These are phyloP conservation scores for Rhingia rostrata DNA, from an alignment of 2,888 invertebrate genomes.

Conservation along the genomic window DNA sequence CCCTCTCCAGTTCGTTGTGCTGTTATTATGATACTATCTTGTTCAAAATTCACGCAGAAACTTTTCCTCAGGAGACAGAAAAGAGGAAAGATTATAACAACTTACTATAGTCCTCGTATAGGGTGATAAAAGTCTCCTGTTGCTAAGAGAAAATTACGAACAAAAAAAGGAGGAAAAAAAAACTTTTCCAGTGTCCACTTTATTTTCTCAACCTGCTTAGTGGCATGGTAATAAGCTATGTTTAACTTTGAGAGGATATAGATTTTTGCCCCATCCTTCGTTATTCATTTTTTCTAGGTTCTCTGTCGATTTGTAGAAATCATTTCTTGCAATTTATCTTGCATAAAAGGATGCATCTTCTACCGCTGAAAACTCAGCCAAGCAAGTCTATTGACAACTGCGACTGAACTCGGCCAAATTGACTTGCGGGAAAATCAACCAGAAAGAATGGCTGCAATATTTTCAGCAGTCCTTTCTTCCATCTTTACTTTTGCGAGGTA, in stretches of 20 bases:
- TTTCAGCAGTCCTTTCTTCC: constrained; percentile 35
- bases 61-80: constrained; percentile 17
- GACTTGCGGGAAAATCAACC: constrained; percentile 61
- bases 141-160: constrained; percentile 10
- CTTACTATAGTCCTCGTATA: neutral
- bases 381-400: constrained; percentile 62
- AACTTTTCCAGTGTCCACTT: constrained; percentile 29
- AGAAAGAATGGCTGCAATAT: constrained; percentile 53
- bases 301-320: constrained; percentile 34
- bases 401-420: constrained; percentile 56
- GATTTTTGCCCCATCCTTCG: neutral
- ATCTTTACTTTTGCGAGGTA: neutral
- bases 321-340: constrained; percentile 43
- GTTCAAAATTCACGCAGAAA: constrained; percentile 50
- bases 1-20: constrained; percentile 14
- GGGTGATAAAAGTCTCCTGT: constrained; percentile 35
- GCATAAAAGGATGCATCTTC: constrained; percentile 25
- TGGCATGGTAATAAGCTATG: constrained; percentile 56
- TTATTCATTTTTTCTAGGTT: neutral
- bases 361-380: constrained; percentile 7
- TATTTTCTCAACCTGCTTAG: constrained; percentile 50
- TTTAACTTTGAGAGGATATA: constrained; percentile 45
- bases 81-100: constrained; percentile 11
- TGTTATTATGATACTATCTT: constrained; percentile 52
- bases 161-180: constrained; percentile 9